Evolutionary conservation across 1,140 invertebrate genomes (phyloP).

Genomic region (Antheraea pernyi): DNA sequence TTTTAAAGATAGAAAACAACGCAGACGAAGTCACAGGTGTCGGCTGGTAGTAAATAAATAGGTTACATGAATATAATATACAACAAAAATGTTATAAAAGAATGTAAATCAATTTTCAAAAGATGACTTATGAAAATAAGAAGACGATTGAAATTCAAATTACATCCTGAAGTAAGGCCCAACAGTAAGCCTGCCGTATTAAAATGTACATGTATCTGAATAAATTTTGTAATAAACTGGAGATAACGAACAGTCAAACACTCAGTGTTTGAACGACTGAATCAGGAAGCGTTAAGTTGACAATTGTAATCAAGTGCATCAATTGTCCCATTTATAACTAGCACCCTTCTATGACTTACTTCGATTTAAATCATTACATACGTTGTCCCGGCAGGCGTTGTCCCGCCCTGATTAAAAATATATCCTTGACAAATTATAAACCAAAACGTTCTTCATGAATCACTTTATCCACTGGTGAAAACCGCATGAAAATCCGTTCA

Average conservation of each 20-base stretch:
- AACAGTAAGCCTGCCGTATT: constrained; percentile 22
- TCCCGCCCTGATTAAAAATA: too few species aligned
- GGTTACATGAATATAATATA: background rate
- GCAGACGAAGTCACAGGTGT: too few species aligned
- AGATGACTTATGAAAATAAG: constrained; percentile 18
- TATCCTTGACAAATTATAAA: too few species aligned
- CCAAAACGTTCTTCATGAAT: too few species aligned
- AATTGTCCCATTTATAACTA: background rate
- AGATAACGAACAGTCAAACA: constrained; percentile 5
- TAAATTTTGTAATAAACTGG: constrained; percentile 18
- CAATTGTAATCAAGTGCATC: background rate
- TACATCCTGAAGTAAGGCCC: background rate
- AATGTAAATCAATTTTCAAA: constrained; percentile 9
- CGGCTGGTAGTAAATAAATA: background rate
- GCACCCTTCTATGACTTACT: background rate
- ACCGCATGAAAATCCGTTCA: too few species aligned
- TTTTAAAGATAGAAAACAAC: too few species aligned
- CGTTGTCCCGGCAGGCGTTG: too few species aligned
- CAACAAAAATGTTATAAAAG: background rate
- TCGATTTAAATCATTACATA: too few species aligned
- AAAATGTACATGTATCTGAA: constrained; percentile 32
- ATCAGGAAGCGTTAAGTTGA: background rate
- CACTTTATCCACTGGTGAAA: too few species aligned
- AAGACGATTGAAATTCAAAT: constrained; percentile 21
- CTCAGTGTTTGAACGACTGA: background rate